A percentile compares a stretch with the other conserved stretches of the same genome.
phyloP scores from a whole-genome alignment of 1,140 invertebrate genomes.

The Archivesica marissinica region DNA sequence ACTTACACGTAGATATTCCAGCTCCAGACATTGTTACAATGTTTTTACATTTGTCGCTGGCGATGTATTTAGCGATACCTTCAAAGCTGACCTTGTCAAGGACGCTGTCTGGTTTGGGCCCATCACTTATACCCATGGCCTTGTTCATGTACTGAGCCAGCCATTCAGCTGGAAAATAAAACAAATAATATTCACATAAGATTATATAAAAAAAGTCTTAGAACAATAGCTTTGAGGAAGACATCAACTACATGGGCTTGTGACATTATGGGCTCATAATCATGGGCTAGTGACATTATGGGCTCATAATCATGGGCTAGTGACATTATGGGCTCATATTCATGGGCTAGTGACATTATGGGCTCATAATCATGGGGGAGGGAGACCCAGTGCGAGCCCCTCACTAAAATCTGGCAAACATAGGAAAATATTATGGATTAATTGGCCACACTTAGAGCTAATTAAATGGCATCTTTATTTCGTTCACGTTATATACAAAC shows the following conservation, averaged over 20 bases:
- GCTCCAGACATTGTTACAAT: conserved; percentile 97
- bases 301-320: background rate
- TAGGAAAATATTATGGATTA: too few relatives aligned
- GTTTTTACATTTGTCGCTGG: conserved; percentile 90
- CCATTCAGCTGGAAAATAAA: conserved; percentile 1
- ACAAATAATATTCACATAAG: background rate
- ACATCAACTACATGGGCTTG: background rate
- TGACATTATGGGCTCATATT: background rate
- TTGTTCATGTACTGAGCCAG: background rate
- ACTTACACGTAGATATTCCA: conserved; percentile 97
- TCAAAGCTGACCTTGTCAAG: conserved; percentile 85
- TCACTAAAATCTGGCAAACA: too few relatives aligned
- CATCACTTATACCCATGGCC: background rate
- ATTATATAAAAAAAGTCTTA: background rate
- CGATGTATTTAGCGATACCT: conserved; percentile 89
- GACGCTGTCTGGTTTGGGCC: conserved; percentile 37
- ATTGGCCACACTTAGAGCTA: too few relatives aligned
- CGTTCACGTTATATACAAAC: too few relatives aligned
- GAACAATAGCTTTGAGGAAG: too few relatives aligned
- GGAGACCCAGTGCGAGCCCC: too few relatives aligned
- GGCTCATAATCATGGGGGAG: too few relatives aligned
- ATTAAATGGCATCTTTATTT: too few relatives aligned
- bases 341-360: background rate
- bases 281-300: background rate
- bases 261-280: background rate